Evolutionary conservation across 2,113 vertebrate species (phyloP), one percentile per base, ranked within the genome.

Genomic region (Rana temporaria): DNA sequence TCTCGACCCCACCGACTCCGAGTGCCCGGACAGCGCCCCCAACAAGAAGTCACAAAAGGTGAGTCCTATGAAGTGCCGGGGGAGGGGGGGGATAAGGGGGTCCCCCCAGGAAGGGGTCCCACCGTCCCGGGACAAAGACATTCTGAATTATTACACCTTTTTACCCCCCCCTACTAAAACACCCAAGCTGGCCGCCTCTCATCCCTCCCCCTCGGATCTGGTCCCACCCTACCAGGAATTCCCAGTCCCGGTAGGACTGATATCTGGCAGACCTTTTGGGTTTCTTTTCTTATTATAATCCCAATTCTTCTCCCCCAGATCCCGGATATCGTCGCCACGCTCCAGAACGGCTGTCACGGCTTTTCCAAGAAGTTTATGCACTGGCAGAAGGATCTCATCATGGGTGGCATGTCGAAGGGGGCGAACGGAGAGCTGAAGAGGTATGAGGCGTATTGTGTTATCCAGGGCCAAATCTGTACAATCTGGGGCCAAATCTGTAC

Each of bases 311-410:
- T 76, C 48, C 1, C 60, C 38, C 89, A 99, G 98, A 92, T 86
- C 89, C 96, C 95, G 0, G 91, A 95, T 85, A 95, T 99, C 87
- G 90, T 95, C 0, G 89, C 88, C 0, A 94, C 93, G 73, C 94
- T 99, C 84, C 94, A 92, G 0, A 95, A 96, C 1, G 98, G 98
- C 92, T 99, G 98, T 89, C 95, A 98, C 0, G 97, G 98, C 88
- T 99, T 99, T 89, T 99, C 98, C 87, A 95, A 91, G 92, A 99
- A 97, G 90, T 99, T 97, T 90, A 99, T 99, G 97, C 96, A 96
- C 90, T 99, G 98, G 98, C 98, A 98, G 88, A 97, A 99, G 90
- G 98, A 98, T 87, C 88, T 99, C 89, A 95, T 99, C 89, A 90
- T 99, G 79, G 98, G 98, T 0, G 97, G 96, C 80, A 91, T 91